Evolutionary conservation across 2,888 invertebrate species (phyloP).

Genomic region (Hirtodrosophila trivittata): DNA sequence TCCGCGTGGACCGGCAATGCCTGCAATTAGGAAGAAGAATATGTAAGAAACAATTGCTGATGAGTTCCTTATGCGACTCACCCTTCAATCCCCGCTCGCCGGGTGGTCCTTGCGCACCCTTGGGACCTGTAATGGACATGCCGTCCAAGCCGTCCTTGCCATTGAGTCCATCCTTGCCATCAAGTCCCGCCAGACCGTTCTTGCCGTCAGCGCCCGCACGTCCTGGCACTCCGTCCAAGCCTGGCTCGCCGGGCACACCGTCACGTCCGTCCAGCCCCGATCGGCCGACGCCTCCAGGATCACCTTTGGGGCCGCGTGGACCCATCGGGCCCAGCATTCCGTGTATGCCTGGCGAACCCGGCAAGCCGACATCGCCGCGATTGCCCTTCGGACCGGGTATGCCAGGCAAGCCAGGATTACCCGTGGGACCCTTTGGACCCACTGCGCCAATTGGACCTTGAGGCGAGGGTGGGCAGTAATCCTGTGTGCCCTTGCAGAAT

Average conservation of each 20-base stretch:
- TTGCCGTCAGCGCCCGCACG: conserved; percentile 93
- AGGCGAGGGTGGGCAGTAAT: conserved; percentile 90
- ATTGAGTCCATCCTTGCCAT: conserved; percentile 84
- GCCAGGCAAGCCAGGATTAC: conserved; percentile 85
- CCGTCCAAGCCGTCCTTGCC: conserved; percentile 89
- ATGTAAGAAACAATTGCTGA: not conserved
- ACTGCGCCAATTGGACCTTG: conserved; percentile 87
- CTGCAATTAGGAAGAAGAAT: conserved; percentile 40
- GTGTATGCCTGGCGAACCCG: conserved; percentile 87
- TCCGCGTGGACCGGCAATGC: conserved; percentile 88
- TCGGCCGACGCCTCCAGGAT: conserved; percentile 88
- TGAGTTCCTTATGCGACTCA: conserved; percentile 71
- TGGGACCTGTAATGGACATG: conserved; percentile 85
- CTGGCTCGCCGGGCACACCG: conserved; percentile 95
- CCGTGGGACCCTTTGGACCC: conserved; percentile 87
- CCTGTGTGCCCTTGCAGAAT: conserved; percentile 92
- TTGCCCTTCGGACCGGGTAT: conserved; percentile 89
- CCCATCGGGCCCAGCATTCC: conserved; percentile 80
- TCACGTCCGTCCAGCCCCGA: conserved; percentile 93
- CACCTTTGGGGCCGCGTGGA: conserved; percentile 83
- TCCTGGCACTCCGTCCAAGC: conserved; percentile 91
- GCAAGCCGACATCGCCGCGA: conserved; percentile 87
- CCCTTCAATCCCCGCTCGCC: conserved; percentile 90
- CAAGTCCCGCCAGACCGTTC: conserved; percentile 88
- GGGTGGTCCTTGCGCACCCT: conserved; percentile 87